Evolutionary conservation across 2,888 invertebrate genomes (phyloP).

Genomic region (Meteorus cinctellus): DNA sequence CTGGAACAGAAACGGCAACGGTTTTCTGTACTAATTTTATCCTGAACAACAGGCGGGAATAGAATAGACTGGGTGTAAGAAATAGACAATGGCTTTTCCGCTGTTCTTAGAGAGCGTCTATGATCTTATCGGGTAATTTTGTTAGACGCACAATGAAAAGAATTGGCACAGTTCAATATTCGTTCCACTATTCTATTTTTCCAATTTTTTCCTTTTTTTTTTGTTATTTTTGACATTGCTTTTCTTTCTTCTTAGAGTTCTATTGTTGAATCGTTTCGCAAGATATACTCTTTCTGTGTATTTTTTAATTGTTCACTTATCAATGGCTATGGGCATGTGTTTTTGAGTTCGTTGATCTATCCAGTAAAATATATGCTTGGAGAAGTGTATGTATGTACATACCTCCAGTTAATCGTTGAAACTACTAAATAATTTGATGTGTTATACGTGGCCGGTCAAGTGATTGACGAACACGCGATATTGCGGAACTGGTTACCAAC

Average conservation of each 20-base stretch:
- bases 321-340: too few species aligned
- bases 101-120: constrained; percentile 29
- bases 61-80: not conserved
- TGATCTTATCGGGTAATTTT: constrained; percentile 21
- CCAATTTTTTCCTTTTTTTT: constrained; percentile 33
- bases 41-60: constrained; percentile 23
- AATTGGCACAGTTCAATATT: constrained; percentile 40
- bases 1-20: constrained; percentile 45
- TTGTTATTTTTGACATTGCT: not conserved
- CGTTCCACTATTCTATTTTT: constrained; percentile 9
- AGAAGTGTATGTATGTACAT: not conserved
- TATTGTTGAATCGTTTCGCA: too few species aligned
- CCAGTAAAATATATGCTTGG: not conserved
- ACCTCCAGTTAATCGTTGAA: constrained; percentile 11
- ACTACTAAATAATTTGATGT: constrained; percentile 31
- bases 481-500: constrained; percentile 57
- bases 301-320: too few species aligned
- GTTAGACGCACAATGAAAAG: constrained; percentile 32
- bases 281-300: too few species aligned
- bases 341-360: not conserved
- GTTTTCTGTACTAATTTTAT: constrained; percentile 52
- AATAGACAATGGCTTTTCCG: constrained; percentile 30
- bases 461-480: constrained; percentile 63
- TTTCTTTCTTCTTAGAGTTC: too few species aligned
- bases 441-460: constrained; percentile 29